Evolutionary conservation across 2,888 invertebrate species (phyloP), one percentile per base, ranked within the genome.

Genomic region (Oscheius sp.): DNA sequence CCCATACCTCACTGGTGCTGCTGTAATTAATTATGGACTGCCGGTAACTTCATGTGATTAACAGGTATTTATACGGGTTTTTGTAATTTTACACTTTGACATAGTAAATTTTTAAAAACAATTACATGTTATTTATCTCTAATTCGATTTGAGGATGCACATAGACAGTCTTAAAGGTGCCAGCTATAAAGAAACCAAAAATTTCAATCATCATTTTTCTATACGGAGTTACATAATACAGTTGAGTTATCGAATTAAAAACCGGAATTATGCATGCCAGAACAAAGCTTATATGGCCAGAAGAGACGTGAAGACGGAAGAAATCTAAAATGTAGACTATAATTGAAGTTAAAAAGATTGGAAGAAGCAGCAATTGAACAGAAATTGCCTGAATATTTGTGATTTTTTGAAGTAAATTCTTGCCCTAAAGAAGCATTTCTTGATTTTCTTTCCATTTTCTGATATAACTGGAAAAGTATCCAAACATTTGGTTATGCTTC

Each of bases 11-110:
- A 84, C 84, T 12, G 84, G 84, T 17, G 80, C 75, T 4, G 71
- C 84, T 4, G 84, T 84, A 3, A 80, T 84, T 6, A 72, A 76
- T 58, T 84, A 83, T 57, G 84, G 84, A 17, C 63, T 83, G 10
- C 83, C 84, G 12, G 69, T 76, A 8, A 75, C 74, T 0, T 63
- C 77, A 20, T 45, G n/a, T 27, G 61, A 61, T 27, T 61, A 61
- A n/a, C n/a, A n/a, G n/a, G 45, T n/a, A 10, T 37, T 39, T 58
- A 6, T 61, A 29, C 31, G 29, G 17, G 12, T 53, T 53, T 53
- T 27, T 45, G n/a, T n/a, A n/a, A n/a, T n/a, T n/a, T n/a, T n/a
- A n/a, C n/a, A n/a, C n/a, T n/a, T n/a, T n/a, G n/a, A n/a, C n/a
- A n/a, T n/a, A n/a, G n/a, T n/a, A n/a, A n/a, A n/a, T n/a, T n/a